Evolutionary conservation across 1,140 invertebrate species (phyloP).

Genomic region (Apis cerana): DNA sequence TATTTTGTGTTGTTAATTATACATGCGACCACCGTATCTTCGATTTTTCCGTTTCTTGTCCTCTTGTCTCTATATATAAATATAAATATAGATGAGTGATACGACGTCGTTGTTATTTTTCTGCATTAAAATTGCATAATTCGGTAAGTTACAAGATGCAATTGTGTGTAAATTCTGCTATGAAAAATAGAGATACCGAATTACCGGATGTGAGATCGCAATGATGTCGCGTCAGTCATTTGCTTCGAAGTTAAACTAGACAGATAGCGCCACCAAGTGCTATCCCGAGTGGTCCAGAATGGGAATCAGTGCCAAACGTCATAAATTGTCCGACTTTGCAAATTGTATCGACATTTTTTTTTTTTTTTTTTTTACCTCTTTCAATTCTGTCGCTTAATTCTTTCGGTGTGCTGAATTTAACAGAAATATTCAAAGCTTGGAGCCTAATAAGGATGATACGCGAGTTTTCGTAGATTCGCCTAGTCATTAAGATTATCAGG

Average conservation of each 20-base stretch:
- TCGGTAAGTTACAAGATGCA: no score
- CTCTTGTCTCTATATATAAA: no score
- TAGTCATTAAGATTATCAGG: constrained; percentile 24
- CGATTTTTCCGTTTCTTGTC: not conserved
- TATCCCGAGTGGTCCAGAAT: constrained; percentile 15
- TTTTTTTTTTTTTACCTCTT: constrained; percentile 3
- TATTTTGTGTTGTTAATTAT: not conserved
- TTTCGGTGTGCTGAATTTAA: constrained; percentile 1
- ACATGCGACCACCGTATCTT: not conserved
- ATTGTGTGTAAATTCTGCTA: no score
- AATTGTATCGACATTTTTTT: not conserved
- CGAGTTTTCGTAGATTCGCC: constrained; percentile 7
- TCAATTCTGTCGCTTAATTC: not conserved
- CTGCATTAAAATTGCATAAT: no score
- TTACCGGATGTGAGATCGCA: no score
- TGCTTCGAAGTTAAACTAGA: not conserved
- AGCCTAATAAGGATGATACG: constrained; percentile 7
- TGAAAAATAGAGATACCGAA: no score
- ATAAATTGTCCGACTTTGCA: constrained; percentile 34
- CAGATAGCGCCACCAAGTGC: not conserved
- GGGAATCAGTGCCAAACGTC: constrained; percentile 49
- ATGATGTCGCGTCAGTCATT: no score
- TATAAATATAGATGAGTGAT: no score
- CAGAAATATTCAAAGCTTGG: no score
- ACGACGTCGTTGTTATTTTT: no score